Conservation (phyloP, 1,140 invertebrate species). For the Rhyacophila brunnea region DNA sequence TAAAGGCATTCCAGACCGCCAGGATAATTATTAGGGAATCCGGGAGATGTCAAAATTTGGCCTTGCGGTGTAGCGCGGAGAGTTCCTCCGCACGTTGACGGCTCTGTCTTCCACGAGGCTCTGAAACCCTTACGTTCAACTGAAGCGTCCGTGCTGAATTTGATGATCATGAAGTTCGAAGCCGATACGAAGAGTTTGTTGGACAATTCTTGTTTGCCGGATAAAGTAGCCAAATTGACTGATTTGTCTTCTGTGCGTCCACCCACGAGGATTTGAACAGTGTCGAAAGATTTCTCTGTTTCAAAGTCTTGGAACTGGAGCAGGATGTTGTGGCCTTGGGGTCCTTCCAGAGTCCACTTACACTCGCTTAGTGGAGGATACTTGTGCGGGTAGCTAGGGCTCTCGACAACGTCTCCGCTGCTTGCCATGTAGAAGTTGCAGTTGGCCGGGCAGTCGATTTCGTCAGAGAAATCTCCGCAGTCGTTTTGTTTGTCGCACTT, state of each 20-base stretch:
- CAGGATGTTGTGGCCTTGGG: conserved; percentile 90
- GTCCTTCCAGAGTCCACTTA: conserved; percentile 96
- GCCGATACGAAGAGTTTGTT: conserved; percentile 87
- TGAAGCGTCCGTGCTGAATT: conserved; percentile 90
- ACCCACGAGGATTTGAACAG: conserved; percentile 92
- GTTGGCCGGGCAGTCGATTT: conserved; percentile 82
- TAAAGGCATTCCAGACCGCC: conserved; percentile 93
- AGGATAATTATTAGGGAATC: conserved; percentile 89
- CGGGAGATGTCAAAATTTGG: conserved; percentile 82
- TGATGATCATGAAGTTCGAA: conserved; percentile 97
- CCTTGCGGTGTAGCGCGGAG: conserved; percentile 79
- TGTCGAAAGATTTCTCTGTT: conserved; percentile 94
- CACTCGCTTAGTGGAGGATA: conserved; percentile 88
- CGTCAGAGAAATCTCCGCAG: conserved; percentile 89
- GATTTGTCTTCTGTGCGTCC: conserved; percentile 93
- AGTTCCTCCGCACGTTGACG: conserved; percentile 82
- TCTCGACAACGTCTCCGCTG: conserved; percentile 92
- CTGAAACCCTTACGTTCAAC: conserved; percentile 93
- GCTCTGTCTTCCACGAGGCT: conserved; percentile 91
- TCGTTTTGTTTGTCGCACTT: conserved; percentile 91
- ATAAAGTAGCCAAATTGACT: conserved; percentile 86
- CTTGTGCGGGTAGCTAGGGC: conserved; percentile 91
- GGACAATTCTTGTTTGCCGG: conserved; percentile 81
- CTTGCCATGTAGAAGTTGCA: conserved; percentile 92
- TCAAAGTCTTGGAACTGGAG: conserved; percentile 96